These are phyloP conservation scores for Bombus confusus DNA, from an alignment of 1,140 invertebrate genomes.

Conservation along the genomic window DNA sequence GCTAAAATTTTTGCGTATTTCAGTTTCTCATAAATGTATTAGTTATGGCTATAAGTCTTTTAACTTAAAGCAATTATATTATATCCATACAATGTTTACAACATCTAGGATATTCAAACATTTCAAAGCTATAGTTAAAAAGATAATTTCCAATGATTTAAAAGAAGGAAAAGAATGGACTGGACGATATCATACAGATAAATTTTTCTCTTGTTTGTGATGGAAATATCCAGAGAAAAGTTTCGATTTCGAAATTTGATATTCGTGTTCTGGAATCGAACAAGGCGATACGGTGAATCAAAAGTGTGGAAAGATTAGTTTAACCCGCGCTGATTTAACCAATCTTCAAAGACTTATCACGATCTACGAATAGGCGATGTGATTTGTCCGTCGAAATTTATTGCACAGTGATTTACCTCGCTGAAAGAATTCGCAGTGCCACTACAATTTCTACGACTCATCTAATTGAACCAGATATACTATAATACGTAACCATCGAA, in stretches of 20 bases:
- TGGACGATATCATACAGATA: too few species aligned
- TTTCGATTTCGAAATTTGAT: background rate
- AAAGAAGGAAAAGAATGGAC: background rate
- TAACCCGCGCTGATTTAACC: background rate
- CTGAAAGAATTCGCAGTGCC: background rate
- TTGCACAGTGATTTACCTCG: background rate
- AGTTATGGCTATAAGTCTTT: too few species aligned
- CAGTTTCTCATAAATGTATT: too few species aligned
- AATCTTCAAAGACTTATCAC: slow-evolving; percentile 39
- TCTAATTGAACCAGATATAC: slow-evolving; percentile 18
- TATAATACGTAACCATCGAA: background rate
- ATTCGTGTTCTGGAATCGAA: background rate
- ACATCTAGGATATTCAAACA: background rate
- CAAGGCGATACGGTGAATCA: background rate
- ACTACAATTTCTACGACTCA: background rate
- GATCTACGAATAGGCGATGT: background rate
- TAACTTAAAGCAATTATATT: too few species aligned
- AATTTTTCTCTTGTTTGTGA: background rate
- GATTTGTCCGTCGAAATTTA: background rate
- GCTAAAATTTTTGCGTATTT: too few species aligned
- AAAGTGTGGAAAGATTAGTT: background rate
- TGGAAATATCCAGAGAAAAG: background rate
- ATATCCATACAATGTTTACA: too few species aligned
- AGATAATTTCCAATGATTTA: background rate
- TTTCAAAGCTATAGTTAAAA: background rate